These are phyloP conservation scores for Philopedon plagiatum DNA, from an alignment of 2,888 invertebrate genomes.

Conservation along the genomic window DNA sequence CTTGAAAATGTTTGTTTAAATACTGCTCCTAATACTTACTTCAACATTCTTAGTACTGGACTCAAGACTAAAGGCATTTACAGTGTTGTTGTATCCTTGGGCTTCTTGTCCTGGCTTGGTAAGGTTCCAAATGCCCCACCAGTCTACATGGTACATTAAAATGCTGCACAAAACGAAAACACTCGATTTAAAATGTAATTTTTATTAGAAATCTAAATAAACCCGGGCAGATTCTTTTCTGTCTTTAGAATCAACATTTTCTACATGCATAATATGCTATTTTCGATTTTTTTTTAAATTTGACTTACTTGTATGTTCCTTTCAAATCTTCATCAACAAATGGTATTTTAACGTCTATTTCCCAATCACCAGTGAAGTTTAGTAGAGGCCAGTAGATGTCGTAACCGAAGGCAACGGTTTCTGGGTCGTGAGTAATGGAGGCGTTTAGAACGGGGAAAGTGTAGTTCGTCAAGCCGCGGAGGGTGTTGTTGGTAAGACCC, in stretches of 20 bases:
- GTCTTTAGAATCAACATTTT: too few species aligned
- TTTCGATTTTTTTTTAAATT: too few species aligned
- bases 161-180: not conserved
- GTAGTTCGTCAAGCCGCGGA: constrained; percentile 3
- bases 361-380: constrained; percentile 23
- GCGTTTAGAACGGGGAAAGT: not conserved
- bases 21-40: not conserved
- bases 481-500: constrained; percentile 14
- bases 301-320: constrained; percentile 28
- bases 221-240: too few species aligned
- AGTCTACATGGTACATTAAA: not conserved
- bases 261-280: too few species aligned
- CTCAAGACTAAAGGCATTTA: constrained; percentile 5
- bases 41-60: not conserved
- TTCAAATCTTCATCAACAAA: not conserved
- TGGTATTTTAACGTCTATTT: not conserved
- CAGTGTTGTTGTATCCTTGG: not conserved
- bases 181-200: not conserved
- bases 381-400: constrained; percentile 21
- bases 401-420: not conserved
- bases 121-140: constrained; percentile 12
- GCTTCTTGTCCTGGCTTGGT: constrained; percentile 23
- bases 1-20: not conserved
- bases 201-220: too few species aligned
- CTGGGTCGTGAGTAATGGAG: not conserved